A percentile compares a stretch with the other conserved stretches of the same genome.
Conservation (phyloP, 2,113 vertebrate genomes). For the Ranitomeya variabilis region DNA sequence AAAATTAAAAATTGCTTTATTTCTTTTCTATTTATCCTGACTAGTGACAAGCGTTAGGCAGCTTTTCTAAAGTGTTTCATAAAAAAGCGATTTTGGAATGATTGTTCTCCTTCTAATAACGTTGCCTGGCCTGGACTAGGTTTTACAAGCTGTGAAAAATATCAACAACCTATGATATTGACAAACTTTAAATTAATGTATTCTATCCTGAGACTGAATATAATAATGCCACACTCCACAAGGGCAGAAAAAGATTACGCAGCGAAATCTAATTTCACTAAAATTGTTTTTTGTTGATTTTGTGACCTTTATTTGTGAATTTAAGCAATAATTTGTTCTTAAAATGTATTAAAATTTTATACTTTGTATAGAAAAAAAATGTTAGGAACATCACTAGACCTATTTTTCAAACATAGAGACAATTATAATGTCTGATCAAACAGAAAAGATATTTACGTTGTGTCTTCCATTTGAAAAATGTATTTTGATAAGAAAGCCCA, state of each 20-base stretch:
- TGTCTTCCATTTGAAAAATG: too few relatives aligned
- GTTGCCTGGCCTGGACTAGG: too few relatives aligned
- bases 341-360: neutral
- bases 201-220: neutral
- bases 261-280: neutral
- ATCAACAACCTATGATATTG: conserved; percentile 6
- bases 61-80: conserved; percentile 16
- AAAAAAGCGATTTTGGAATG: neutral
- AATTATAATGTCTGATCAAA: neutral
- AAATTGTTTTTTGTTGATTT: neutral
- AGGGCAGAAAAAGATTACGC: neutral
- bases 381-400: neutral
- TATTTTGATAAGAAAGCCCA: too few relatives aligned
- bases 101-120: conserved; percentile 26
- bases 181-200: neutral
- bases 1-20: neutral
- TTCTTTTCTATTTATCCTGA: neutral
- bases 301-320: neutral
- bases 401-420: neutral
- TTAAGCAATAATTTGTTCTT: neutral
- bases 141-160: conserved; percentile 19
- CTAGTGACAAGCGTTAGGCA: conserved; percentile 1
- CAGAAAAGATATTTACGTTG: neutral
- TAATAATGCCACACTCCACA: neutral
- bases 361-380: neutral